Percentiles rank a stretch among this genome's conserved stretches.
Evolutionary conservation across 2,113 vertebrate genomes (phyloP).

Genomic region (Eretmochelys imbricata): DNA sequence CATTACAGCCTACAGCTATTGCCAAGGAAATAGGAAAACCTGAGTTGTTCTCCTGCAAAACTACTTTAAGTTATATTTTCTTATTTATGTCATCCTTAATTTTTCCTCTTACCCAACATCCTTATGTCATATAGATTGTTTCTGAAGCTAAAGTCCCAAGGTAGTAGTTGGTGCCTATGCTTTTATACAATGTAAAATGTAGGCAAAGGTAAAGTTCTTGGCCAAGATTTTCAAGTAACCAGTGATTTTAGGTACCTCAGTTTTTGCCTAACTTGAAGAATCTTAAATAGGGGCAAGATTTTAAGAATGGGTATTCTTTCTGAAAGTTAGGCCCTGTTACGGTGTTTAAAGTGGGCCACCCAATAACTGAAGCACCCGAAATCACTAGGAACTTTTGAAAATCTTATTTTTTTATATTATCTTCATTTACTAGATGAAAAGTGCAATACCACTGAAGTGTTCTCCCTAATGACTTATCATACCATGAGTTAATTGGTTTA

Average conservation of each 20-base stretch:
- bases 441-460: neutral
- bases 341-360: neutral
- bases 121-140: neutral
- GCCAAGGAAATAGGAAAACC: slow-evolving; percentile 75
- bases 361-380: neutral
- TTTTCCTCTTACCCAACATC: neutral
- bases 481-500: neutral
- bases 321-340: neutral
- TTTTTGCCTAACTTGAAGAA: neutral
- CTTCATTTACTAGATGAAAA: neutral
- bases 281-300: neutral
- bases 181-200: neutral
- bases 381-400: neutral
- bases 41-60: slow-evolving; percentile 64
- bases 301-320: neutral
- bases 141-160: neutral
- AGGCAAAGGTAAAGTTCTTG: neutral
- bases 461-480: neutral
- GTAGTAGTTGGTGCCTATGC: neutral
- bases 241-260: neutral
- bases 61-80: slow-evolving; percentile 48
- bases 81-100: slow-evolving; percentile 40
- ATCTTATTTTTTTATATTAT: neutral
- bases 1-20: slow-evolving; percentile 32
- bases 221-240: neutral